Conservation (phyloP, 2,113 vertebrate species). For the Platysteira castanea region DNA sequence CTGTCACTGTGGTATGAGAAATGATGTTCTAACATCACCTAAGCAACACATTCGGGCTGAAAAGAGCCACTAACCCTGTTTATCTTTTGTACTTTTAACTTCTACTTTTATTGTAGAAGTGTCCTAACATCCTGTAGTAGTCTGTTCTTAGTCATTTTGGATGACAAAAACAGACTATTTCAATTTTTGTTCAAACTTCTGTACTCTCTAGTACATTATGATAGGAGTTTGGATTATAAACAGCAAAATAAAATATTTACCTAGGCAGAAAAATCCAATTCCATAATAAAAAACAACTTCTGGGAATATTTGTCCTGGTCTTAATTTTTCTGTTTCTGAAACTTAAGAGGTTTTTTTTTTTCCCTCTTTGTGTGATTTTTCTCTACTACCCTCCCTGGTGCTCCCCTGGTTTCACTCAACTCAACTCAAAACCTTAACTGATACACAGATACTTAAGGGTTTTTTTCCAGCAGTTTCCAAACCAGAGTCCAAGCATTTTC, state of each 20-base stretch:
- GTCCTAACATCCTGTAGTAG: background rate
- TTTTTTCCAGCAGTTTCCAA: background rate
- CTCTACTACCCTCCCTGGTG: background rate
- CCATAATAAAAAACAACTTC: background rate
- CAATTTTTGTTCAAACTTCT: background rate
- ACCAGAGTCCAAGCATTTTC: background rate
- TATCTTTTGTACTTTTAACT: background rate
- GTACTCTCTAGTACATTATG: background rate
- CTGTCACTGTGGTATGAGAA: background rate
- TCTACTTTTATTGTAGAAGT: slow-evolving; percentile 2
- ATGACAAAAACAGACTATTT: background rate
- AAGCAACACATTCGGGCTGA: background rate
- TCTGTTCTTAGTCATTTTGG: background rate
- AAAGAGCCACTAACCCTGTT: background rate
- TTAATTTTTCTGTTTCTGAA: background rate
- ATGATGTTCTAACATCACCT: background rate
- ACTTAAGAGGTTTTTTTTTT: background rate
- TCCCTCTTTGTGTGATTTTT: no score
- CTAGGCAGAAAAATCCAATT: background rate
- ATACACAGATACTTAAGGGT: background rate
- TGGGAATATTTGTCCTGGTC: background rate
- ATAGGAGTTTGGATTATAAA: background rate
- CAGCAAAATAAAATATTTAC: background rate
- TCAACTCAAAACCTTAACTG: background rate
- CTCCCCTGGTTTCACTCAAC: background rate